Evolutionary conservation across 2,113 vertebrate genomes (phyloP).

Genomic region (Dromas ardeola): DNA sequence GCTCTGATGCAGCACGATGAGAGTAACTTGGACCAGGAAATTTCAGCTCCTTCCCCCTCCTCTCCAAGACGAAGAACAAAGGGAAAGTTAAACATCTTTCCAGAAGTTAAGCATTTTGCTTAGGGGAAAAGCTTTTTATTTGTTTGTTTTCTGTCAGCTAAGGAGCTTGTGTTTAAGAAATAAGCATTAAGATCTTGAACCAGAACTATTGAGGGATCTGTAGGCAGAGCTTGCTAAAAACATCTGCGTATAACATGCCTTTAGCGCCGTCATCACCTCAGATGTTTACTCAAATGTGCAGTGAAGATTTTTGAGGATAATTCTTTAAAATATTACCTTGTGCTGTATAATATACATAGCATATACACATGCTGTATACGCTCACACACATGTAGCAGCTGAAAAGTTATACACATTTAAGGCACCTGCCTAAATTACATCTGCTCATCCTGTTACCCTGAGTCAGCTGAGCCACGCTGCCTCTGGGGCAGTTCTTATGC

Average conservation of each 20-base stretch:
- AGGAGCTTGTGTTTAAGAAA: background rate
- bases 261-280: background rate
- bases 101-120: background rate
- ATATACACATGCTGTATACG: too few relatives aligned
- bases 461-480: background rate
- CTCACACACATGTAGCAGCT: background rate
- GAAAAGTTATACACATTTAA: background rate
- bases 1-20: slow-evolving; percentile 51
- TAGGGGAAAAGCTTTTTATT: background rate
- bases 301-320: background rate
- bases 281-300: background rate
- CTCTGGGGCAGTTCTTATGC: background rate
- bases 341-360: background rate
- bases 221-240: background rate
- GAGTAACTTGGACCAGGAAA: slow-evolving; percentile 23
- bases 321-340: background rate
- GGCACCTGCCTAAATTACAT: background rate
- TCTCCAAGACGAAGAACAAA: slow-evolving; percentile 14
- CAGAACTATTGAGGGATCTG: background rate
- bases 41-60: background rate
- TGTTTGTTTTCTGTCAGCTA: background rate
- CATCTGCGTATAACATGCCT: background rate
- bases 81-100: slow-evolving; percentile 7
- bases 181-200: background rate
- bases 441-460: background rate